A percentile compares a stretch with the other conserved stretches of the same genome.
These are phyloP conservation scores for Corythoichthys haematopterus DNA, from an alignment of 2,113 vertebrate species.

Conservation along the genomic window DNA sequence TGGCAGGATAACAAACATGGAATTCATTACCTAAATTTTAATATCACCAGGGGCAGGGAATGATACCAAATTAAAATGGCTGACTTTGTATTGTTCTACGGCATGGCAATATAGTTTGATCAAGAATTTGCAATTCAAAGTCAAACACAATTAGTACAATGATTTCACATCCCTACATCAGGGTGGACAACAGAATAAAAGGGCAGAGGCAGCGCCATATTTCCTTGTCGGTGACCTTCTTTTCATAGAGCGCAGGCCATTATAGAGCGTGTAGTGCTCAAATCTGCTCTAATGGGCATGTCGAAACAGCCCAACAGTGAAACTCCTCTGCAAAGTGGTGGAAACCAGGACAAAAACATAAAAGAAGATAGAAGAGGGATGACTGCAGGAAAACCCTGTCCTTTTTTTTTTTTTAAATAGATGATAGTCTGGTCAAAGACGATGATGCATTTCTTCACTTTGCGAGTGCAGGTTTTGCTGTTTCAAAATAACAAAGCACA, in stretches of 20 bases:
- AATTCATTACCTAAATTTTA: too few relatives aligned
- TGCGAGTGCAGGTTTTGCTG: slow-evolving; percentile 5
- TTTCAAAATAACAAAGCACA: slow-evolving; percentile 31
- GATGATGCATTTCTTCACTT: slow-evolving; percentile 23
- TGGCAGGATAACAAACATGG: too few relatives aligned
- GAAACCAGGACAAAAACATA: slow-evolving; percentile 11
- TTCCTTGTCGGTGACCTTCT: slow-evolving; percentile 17
- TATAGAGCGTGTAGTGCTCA: slow-evolving; percentile 21
- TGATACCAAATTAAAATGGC: not conserved
- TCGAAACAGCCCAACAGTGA: slow-evolving; percentile 27
- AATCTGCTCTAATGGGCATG: slow-evolving; percentile 33
- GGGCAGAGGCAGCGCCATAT: not conserved
- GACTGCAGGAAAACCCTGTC: not conserved
- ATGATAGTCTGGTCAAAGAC: not conserved
- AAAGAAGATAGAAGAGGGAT: not conserved
- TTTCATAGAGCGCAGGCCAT: slow-evolving; percentile 21
- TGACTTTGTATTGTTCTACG: not conserved
- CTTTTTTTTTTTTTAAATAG: not conserved
- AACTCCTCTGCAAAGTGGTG: slow-evolving; percentile 13
- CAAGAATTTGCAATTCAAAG: not conserved
- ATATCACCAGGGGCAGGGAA: too few relatives aligned
- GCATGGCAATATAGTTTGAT: not conserved
- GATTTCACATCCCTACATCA: not conserved
- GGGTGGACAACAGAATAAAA: not conserved
- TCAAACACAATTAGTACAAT: not conserved